Evolutionary conservation across 2,113 vertebrate genomes (phyloP).

Genomic region (Sinocyclocheilus maitianheensis): DNA sequence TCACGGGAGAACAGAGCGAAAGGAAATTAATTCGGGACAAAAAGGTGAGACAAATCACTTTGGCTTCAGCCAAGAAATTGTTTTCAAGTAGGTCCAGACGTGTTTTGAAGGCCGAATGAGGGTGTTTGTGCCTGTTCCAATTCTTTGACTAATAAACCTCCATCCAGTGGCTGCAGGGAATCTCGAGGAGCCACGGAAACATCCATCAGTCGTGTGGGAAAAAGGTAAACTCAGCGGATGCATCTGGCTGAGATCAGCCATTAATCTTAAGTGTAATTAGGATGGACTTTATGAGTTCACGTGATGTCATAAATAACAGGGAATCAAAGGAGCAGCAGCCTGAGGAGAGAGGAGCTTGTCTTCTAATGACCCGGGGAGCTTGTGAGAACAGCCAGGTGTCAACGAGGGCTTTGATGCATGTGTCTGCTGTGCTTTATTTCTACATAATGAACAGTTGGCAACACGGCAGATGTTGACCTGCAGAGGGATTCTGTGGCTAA

Average conservation of each 20-base stretch:
- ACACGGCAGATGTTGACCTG: not conserved
- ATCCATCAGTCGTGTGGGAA: conserved; percentile 64
- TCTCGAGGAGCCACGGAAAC: conserved; percentile 49
- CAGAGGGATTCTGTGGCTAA: not conserved
- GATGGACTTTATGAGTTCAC: conserved; percentile 58
- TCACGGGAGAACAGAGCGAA: not conserved
- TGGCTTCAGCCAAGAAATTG: not conserved
- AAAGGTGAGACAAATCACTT: not conserved
- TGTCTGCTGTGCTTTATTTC: conserved; percentile 48
- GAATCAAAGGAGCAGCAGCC: conserved; percentile 54
- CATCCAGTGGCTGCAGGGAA: conserved; percentile 42
- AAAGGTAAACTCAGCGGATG: conserved; percentile 65
- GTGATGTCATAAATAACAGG: conserved; percentile 65
- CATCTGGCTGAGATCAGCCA: conserved; percentile 50
- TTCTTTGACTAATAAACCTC: conserved; percentile 26
- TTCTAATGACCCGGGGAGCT: conserved; percentile 46
- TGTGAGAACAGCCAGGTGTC: conserved; percentile 42
- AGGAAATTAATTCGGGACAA: not conserved
- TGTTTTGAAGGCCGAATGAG: not conserved
- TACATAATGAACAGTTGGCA: conserved; percentile 28
- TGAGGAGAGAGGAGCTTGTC: conserved; percentile 55
- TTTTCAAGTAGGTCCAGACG: not conserved
- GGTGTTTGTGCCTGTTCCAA: not conserved
- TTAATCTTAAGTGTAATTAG: conserved; percentile 73
- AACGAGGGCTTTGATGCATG: conserved; percentile 44